phyloP scores from a whole-genome alignment of 2,797 vertebrate genomes.

The Trachops cirrhosus region DNA sequence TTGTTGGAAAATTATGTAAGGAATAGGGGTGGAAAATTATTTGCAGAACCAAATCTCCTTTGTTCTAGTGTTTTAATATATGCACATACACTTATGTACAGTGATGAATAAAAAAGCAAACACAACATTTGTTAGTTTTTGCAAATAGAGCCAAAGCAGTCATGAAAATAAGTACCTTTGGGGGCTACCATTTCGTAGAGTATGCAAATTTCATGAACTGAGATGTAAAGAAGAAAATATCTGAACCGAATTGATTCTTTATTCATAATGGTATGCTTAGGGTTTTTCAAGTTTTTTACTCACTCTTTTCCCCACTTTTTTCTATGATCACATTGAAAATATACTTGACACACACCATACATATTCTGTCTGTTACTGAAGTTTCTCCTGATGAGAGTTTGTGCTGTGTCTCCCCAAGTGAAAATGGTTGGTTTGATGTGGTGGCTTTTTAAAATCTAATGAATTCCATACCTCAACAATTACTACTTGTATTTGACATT shows the following conservation, averaged over 20 bases:
- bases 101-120: not conserved
- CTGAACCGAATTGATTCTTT: slow-evolving; percentile 32
- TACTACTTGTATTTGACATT: slow-evolving; percentile 47
- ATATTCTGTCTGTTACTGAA: slow-evolving; percentile 47
- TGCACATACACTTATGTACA: not conserved
- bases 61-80: slow-evolving; percentile 1
- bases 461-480: slow-evolving; percentile 55
- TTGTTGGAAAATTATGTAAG: not conserved
- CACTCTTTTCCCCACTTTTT: not conserved
- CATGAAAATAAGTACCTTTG: not conserved
- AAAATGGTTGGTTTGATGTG: slow-evolving; percentile 49
- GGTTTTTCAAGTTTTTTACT: slow-evolving; percentile 7
- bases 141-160: not conserved
- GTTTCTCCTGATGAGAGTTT: slow-evolving; percentile 63
- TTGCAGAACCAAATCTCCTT: not conserved
- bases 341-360: slow-evolving; percentile 26
- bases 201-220: slow-evolving; percentile 23
- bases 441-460: slow-evolving; percentile 54
- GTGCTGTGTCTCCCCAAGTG: slow-evolving; percentile 48
- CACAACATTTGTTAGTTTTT: not conserved
- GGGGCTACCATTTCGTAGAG: not conserved
- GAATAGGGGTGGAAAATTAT: not conserved
- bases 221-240: slow-evolving; percentile 59
- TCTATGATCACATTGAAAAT: slow-evolving; percentile 6
- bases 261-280: not conserved